Base-by-base conservation (phyloP, 92 coral and sea anemone genomes). In the Diadumene lineata region DNA sequence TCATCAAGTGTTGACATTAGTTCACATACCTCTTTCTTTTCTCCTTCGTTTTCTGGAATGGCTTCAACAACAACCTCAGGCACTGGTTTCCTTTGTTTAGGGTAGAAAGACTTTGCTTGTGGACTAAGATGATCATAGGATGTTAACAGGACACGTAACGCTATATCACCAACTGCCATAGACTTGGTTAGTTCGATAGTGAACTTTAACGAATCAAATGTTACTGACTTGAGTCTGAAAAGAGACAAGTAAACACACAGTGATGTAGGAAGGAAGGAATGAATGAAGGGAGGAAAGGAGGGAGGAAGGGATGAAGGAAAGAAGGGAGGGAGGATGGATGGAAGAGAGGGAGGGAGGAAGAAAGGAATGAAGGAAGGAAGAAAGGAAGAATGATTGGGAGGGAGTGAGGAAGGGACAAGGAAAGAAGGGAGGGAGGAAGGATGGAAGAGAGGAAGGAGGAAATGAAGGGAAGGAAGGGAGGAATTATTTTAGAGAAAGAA, bases 71-170 rank as follows among this genome's bases (percentile, higher is more conserved):
- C 84, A 1, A 84, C 89, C 31, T 76, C 92, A 15, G 85, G 86
- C 0, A 87, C n/a, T n/a, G n/a, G 79, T 38, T 68, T 74, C 71
- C 86, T 86, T 28, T 75, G 79, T 66, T 79, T 88, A 1, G 98
- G 98, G 64, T 79, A 78, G 31, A 80, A 94, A 43, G 97, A 89
- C 34, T 90, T 92, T 32, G 92, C 86, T 58, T 83, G 71, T 13
- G 93, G 92, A 22, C 98, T 92, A 16, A 94, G 77, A 50, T 94
- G 93, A 34, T 94, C 98, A 75, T 94, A 94, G 51, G 70, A 83
- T 3, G 97, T 86, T 68, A 86, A 79, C 72, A 94, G 77, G n/a
- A 88, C 61, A 26, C 93, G 86, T 24, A 94, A 85, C 23, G 97
- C 89, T 1, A 88, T 79, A 64, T 87, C 87, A 19, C 96, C 96